These are phyloP conservation scores for Pseudoips prasinana DNA, from an alignment of 2,888 invertebrate genomes.

Conservation along the genomic window DNA sequence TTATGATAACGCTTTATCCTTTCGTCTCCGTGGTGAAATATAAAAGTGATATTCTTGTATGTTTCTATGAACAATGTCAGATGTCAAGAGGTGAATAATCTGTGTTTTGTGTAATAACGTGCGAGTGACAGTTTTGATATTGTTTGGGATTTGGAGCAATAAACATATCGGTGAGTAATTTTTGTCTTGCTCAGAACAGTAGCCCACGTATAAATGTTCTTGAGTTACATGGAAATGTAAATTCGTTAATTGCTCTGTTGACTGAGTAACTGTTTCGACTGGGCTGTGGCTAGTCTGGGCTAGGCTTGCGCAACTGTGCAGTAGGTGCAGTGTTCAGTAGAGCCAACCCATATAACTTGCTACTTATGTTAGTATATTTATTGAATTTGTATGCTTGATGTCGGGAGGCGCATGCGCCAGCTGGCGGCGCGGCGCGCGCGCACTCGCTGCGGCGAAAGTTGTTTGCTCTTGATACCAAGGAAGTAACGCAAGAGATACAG, in stretches of 20 bases:
- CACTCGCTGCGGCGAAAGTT: slow-evolving; percentile 63
- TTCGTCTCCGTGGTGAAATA: slow-evolving; percentile 58
- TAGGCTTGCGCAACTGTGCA: slow-evolving; percentile 52
- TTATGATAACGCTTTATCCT: slow-evolving; percentile 65
- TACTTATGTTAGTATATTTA: slow-evolving; percentile 26
- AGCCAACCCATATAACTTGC: too few species aligned
- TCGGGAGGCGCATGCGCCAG: slow-evolving; percentile 37
- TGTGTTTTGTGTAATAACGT: slow-evolving; percentile 74
- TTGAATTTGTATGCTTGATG: slow-evolving; percentile 22
- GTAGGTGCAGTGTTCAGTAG: slow-evolving; percentile 31
- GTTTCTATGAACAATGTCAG: slow-evolving; percentile 68
- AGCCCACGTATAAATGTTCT: slow-evolving; percentile 29
- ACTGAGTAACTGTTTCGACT: slow-evolving; percentile 28
- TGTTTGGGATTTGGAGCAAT: slow-evolving; percentile 76
- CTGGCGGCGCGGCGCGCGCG: slow-evolving; percentile 37
- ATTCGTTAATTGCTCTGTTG: slow-evolving; percentile 23
- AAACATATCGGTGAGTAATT: slow-evolving; percentile 75
- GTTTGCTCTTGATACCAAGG: slow-evolving; percentile 71
- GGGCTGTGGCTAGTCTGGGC: slow-evolving; percentile 31
- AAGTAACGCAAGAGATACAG: slow-evolving; percentile 52
- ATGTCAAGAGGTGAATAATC: slow-evolving; percentile 79
- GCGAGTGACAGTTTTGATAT: slow-evolving; percentile 76
- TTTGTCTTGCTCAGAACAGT: slow-evolving; percentile 38
- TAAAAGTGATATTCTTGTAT: slow-evolving; percentile 55
- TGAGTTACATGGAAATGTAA: slow-evolving; percentile 36